phyloP scores from a whole-genome alignment of 2,113 vertebrate species.

The Natator depressus region DNA sequence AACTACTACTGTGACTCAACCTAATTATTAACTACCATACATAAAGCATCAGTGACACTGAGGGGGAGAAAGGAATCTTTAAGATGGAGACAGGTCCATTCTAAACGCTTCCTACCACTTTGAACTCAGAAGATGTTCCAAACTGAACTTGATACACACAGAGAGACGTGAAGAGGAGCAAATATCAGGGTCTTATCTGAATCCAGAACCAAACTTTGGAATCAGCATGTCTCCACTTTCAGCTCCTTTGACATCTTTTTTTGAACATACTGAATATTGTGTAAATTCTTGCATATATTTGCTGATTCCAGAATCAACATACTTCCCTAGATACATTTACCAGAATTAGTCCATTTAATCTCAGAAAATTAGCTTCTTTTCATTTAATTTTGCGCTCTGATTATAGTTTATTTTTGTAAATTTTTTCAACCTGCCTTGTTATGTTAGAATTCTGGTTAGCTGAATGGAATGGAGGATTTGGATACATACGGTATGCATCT shows the following conservation, averaged over 20 bases:
- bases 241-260: neutral
- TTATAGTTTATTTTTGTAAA: too few species aligned
- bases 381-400: too few species aligned
- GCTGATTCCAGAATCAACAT: neutral
- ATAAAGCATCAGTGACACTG: neutral
- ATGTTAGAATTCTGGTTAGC: too few species aligned
- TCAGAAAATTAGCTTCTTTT: too few species aligned
- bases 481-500: neutral
- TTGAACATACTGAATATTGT: neutral
- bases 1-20: neutral
- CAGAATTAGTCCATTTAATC: too few species aligned
- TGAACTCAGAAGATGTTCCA: neutral
- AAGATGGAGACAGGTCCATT: neutral
- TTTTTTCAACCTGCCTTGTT: too few species aligned
- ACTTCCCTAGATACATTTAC: neutral
- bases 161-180: neutral
- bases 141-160: neutral
- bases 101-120: neutral
- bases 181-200: neutral
- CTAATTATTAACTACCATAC: neutral
- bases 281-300: neutral
- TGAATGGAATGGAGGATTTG: neutral
- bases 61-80: neutral
- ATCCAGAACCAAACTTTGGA: neutral
- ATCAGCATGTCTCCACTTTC: neutral